A percentile compares a stretch with the other conserved stretches of the same genome.
phyloP scores from a whole-genome alignment of 2,113 vertebrate genomes.

The Amphilophus citrinellus region DNA sequence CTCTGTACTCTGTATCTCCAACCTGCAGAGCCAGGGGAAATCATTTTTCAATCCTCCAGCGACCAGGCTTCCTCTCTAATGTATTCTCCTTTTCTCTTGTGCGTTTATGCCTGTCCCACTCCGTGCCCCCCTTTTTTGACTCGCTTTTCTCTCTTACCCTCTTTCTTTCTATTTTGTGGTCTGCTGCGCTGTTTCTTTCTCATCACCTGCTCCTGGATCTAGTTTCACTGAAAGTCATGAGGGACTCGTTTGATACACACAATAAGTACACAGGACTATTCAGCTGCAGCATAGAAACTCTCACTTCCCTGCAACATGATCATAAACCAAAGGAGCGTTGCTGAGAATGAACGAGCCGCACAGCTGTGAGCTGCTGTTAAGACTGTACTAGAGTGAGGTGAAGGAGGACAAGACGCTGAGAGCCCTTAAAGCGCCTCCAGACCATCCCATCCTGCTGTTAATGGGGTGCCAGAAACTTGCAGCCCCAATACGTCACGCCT shows the following conservation, averaged over 20 bases:
- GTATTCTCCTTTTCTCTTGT: constrained; percentile 33
- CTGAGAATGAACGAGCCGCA: constrained; percentile 2
- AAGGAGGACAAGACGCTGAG: constrained; percentile 37
- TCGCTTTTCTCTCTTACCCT: not conserved
- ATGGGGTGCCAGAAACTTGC: constrained; percentile 65
- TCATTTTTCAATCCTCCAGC: constrained; percentile 52
- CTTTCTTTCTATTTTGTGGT: not conserved
- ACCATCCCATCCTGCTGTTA: constrained; percentile 69
- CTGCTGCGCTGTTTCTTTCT: not conserved
- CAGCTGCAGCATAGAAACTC: constrained; percentile 46
- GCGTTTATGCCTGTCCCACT: constrained; percentile 42
- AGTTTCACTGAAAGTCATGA: constrained; percentile 53
- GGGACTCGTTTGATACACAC: constrained; percentile 36
- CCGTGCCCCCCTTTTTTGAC: not conserved
- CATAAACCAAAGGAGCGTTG: constrained; percentile 7
- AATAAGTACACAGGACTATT: constrained; percentile 19
- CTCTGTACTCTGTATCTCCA: constrained; percentile 40
- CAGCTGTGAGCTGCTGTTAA: constrained; percentile 56
- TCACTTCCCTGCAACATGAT: constrained; percentile 4
- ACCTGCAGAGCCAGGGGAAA: constrained; percentile 59
- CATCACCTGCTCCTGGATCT: constrained; percentile 59
- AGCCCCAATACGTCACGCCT: constrained; percentile 44
- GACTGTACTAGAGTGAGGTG: constrained; percentile 40
- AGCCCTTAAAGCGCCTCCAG: constrained; percentile 61
- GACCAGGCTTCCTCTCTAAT: constrained; percentile 52